These are phyloP conservation scores for Pelecanoides urinatrix DNA, from an alignment of 2,113 vertebrate genomes.

Conservation along the genomic window DNA sequence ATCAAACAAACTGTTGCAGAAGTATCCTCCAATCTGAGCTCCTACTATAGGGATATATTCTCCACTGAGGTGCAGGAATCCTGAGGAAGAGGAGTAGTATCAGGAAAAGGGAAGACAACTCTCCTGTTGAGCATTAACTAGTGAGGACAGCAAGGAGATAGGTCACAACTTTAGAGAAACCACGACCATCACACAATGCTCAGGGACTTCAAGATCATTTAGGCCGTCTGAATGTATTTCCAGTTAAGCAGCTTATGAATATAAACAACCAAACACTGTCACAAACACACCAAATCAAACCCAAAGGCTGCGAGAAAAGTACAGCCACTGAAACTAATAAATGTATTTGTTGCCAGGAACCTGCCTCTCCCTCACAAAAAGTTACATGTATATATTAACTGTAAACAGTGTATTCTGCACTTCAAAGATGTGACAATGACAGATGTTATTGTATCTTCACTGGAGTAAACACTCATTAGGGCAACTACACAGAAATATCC, in stretches of 20 bases:
- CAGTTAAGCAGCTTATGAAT: background rate
- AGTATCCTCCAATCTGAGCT: background rate
- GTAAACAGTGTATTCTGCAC: background rate
- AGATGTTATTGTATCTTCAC: background rate
- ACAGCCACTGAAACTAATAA: background rate
- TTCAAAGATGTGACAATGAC: background rate
- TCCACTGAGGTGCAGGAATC: background rate
- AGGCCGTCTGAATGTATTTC: background rate
- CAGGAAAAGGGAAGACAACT: background rate
- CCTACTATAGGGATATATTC: rapidly evolving
- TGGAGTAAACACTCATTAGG: background rate
- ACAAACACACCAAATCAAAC: background rate
- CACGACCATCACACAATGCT: background rate
- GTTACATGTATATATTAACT: background rate
- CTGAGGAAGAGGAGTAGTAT: background rate
- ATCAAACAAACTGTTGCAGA: background rate
- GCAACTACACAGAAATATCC: background rate
- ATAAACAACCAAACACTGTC: background rate
- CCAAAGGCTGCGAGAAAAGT: background rate
- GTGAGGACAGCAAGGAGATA: background rate
- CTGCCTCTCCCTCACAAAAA: background rate
- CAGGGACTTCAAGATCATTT: background rate
- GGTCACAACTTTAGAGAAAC: background rate
- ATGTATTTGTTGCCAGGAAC: background rate
- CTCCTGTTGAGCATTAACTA: background rate